These are phyloP conservation scores for Caenorhabditis panamensis DNA, from an alignment of 2,888 invertebrate species.

Conservation along the genomic window DNA sequence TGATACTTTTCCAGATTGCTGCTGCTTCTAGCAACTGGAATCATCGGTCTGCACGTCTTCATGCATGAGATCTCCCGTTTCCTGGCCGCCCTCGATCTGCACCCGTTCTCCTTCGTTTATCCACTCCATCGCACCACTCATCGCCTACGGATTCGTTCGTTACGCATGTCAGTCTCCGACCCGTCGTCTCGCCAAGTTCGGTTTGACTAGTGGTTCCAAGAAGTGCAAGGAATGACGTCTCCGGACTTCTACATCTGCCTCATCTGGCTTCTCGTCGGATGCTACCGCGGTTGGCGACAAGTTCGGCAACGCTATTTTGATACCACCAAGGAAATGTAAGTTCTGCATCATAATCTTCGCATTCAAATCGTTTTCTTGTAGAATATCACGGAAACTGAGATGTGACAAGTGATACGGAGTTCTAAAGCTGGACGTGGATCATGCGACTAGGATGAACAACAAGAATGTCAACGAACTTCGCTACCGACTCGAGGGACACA, in stretches of 20 bases:
- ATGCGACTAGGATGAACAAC: conserved; percentile 58
- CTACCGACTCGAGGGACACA: conserved; percentile 84
- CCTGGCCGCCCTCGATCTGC: conserved; percentile 76
- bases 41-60: conserved; percentile 69
- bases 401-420: conserved; percentile 94
- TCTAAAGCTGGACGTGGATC: conserved; percentile 76
- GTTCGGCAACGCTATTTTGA: conserved; percentile 67
- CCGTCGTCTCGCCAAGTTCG: conserved; percentile 43
- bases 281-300: conserved; percentile 69
- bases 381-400: conserved; percentile 89
- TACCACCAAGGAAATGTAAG: conserved; percentile 75
- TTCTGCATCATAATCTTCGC: too few species aligned
- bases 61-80: conserved; percentile 75
- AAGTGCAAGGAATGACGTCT: conserved; percentile 32
- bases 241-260: conserved; percentile 67
- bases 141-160: conserved; percentile 61
- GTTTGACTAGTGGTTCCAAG: conserved; percentile 64
- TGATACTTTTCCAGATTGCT: conserved; percentile 61
- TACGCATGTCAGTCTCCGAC: conserved; percentile 53
- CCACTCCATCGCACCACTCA: conserved; percentile 72
- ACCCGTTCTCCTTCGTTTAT: conserved; percentile 69
- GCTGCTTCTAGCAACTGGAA: conserved; percentile 64
- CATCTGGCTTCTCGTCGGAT: conserved; percentile 69
- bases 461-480: conserved; percentile 54
- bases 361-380: too few species aligned